Evolutionary conservation across 2,113 vertebrate genomes (phyloP).

Genomic region (Gulo gulo): DNA sequence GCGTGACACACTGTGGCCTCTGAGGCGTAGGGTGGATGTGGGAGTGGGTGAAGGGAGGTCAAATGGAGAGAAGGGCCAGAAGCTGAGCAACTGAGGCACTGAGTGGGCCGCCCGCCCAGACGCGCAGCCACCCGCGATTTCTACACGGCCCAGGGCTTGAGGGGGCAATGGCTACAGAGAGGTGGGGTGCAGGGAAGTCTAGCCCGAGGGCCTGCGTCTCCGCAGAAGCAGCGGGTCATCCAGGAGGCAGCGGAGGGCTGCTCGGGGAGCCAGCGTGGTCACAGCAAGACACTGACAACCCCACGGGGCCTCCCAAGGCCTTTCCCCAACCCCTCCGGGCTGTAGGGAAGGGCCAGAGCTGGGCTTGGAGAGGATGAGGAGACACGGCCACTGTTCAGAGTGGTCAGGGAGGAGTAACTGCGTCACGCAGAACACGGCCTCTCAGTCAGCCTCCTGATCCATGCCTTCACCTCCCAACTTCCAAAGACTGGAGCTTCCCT

Average conservation of each 20-base stretch:
- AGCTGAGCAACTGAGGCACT: neutral
- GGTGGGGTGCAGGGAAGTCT: neutral
- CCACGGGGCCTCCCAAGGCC: neutral
- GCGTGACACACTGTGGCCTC: neutral
- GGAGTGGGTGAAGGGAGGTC: neutral
- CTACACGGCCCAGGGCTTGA: neutral
- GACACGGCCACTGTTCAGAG: neutral
- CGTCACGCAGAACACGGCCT: neutral
- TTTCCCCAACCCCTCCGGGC: neutral
- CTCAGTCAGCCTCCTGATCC: neutral
- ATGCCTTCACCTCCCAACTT: neutral
- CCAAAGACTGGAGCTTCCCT: neutral
- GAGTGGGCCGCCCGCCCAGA: neutral
- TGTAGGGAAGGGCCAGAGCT: neutral
- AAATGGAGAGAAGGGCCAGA: neutral
- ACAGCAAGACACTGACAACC: neutral
- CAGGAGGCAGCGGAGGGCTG: neutral
- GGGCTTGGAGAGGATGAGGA: neutral
- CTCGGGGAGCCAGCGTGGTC: neutral
- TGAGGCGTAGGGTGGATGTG: neutral
- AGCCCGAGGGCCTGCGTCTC: neutral
- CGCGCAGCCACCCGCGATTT: neutral
- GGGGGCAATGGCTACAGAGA: neutral
- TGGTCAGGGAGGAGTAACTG: neutral
- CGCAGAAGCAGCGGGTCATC: neutral